Percentiles rank a stretch among this genome's conserved stretches.
These are phyloP conservation scores for Pollenia angustigena DNA, from an alignment of 2,888 invertebrate genomes.

Conservation along the genomic window DNA sequence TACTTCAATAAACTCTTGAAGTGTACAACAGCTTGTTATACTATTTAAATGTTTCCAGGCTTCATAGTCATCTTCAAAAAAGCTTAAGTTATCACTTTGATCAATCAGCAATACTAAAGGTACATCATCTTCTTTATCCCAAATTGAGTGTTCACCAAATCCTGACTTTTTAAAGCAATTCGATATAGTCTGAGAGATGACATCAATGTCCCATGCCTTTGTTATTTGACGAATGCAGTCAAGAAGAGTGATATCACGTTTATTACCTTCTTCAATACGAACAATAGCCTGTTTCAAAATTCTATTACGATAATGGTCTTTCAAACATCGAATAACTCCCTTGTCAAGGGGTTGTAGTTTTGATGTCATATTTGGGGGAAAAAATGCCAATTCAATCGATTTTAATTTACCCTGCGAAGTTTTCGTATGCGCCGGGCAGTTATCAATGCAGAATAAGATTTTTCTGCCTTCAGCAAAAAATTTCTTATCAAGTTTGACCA, in stretches of 20 bases:
- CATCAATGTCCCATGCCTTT: conserved; percentile 32
- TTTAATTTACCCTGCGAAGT: background rate
- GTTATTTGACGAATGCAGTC: conserved; percentile 1
- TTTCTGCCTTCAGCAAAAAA: no score
- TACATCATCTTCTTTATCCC: background rate
- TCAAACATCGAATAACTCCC: conserved; percentile 4
- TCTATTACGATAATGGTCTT: conserved; percentile 29
- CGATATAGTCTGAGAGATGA: conserved; percentile 9
- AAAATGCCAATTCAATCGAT: conserved; percentile 13
- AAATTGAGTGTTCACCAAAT: background rate
- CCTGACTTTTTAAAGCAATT: background rate
- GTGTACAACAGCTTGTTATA: conserved; percentile 12
- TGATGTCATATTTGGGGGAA: conserved; percentile 9
- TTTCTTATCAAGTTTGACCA: no score
- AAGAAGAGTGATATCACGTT: background rate
- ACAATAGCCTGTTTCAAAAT: conserved; percentile 22
- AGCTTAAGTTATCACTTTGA: background rate
- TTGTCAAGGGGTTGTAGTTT: conserved; percentile 7
- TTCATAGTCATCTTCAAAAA: background rate
- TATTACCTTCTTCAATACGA: conserved; percentile 19
- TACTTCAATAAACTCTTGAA: conserved; percentile 24
- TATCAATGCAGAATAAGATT: no score
- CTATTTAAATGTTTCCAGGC: no score
- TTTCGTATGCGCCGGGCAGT: no score
- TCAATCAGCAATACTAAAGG: conserved; percentile 2